phyloP scores from a whole-genome alignment of 2,888 invertebrate genomes.

The Horisme vitalbata region DNA sequence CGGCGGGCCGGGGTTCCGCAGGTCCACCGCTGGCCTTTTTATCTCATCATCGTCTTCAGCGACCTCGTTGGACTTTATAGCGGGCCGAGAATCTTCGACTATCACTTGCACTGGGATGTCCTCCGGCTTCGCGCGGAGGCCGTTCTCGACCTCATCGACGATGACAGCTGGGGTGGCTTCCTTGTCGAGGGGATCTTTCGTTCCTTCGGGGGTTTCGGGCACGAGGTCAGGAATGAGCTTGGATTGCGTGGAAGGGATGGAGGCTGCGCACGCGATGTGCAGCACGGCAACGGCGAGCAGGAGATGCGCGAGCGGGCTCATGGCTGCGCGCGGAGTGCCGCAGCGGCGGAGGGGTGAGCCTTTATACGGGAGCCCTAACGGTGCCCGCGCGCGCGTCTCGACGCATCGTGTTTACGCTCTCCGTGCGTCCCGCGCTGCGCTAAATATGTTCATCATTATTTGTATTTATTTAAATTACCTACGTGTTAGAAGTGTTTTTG shows the following conservation, averaged over 20 bases:
- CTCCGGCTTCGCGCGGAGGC: slow-evolving; percentile 39
- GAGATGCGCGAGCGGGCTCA: slow-evolving; percentile 65
- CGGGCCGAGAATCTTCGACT: slow-evolving; percentile 46
- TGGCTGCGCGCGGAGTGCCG: slow-evolving; percentile 49
- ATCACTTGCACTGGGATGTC: slow-evolving; percentile 65
- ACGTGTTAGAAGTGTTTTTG: slow-evolving; percentile 32
- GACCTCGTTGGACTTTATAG: slow-evolving; percentile 39
- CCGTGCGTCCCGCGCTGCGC: slow-evolving; percentile 42
- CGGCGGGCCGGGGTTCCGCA: slow-evolving; percentile 65
- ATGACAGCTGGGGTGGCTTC: neutral
- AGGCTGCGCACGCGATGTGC: slow-evolving; percentile 59
- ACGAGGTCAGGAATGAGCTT: slow-evolving; percentile 39
- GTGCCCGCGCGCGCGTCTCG: slow-evolving; percentile 47
- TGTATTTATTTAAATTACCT: slow-evolving; percentile 60
- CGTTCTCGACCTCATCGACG: slow-evolving; percentile 42
- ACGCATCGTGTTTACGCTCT: slow-evolving; percentile 54
- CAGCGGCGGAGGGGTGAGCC: slow-evolving; percentile 34
- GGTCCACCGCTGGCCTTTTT: slow-evolving; percentile 55
- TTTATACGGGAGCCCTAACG: slow-evolving; percentile 73
- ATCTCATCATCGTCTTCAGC: slow-evolving; percentile 43
- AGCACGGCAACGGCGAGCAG: slow-evolving; percentile 56
- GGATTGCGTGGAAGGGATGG: slow-evolving; percentile 43
- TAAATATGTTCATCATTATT: slow-evolving; percentile 71
- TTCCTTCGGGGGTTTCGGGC: slow-evolving; percentile 35
- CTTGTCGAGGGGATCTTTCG: slow-evolving; percentile 36